Base-by-base conservation (phyloP, 1,140 invertebrate species). In the Pachypeltis micranthus region DNA sequence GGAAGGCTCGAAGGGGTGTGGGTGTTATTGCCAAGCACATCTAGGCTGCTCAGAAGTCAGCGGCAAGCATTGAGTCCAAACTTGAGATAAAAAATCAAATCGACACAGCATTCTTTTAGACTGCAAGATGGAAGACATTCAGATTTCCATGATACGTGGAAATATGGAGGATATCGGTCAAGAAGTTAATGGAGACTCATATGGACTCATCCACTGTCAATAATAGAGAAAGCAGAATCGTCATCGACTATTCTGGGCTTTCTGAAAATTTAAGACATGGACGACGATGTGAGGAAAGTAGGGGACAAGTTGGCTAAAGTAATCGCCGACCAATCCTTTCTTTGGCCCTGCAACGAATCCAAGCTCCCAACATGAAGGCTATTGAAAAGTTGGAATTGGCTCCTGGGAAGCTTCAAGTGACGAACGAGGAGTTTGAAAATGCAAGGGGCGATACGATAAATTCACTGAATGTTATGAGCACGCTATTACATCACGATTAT, bases 401-500 rank as follows among this genome's bases (percentile, higher is more conserved):
- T 0, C 86, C 91, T 67, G 93, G 96, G 69, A 93, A 96, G 71
- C 82, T 98, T 51, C 87, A 88, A 74, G 91, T 95, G 64, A 98
- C 96, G 0, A 96, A 97, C 70, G 91, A 95, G 71, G 96, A 98
- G 70, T 97, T 98, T 76, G 95, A 99, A 70, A 88, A 86, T 69
- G 90, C 96, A 0, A 95, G 72, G 92, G 96, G 70, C 80, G 96
- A 54, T 89, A 91, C 70, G 90, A 93, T 63, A 85, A 87, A 68
- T 99, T 99, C 71, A 92, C 90, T 71, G 81, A 85, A n/a, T 99
- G 96, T 75, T 98, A 98, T 72, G 94, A 98, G 67, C 93, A 98
- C 71, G n/a, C n/a, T n/a, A n/a, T n/a, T n/a, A n/a, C n/a, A n/a
- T n/a, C n/a, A n/a, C n/a, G n/a, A n/a, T n/a, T n/a, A n/a, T n/a